Conservation (phyloP, 2,797 vertebrate species). For the Philypnodon macrostomus region DNA sequence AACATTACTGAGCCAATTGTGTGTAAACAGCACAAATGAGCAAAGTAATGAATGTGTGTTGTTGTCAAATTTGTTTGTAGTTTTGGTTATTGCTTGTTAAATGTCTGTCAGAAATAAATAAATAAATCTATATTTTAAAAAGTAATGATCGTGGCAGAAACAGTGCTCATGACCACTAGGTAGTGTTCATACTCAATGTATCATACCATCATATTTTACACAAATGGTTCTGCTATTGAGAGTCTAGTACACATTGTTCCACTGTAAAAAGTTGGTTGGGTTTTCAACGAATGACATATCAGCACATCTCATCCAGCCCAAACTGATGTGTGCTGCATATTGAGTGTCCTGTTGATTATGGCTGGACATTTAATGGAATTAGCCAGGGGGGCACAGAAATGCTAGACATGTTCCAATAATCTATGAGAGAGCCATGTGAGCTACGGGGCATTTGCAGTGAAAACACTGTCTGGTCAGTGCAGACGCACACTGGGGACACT, state of each 20-base stretch:
- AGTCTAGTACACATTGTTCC: too few relatives aligned
- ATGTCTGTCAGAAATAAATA: too few relatives aligned
- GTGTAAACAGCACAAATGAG: too few relatives aligned
- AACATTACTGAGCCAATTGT: too few relatives aligned
- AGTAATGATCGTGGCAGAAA: background rate
- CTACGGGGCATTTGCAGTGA: constrained; percentile 65
- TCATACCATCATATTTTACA: background rate
- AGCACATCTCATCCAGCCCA: too few relatives aligned
- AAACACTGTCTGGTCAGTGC: constrained; percentile 71
- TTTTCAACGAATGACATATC: background rate
- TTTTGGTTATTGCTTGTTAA: too few relatives aligned
- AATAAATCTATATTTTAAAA: too few relatives aligned
- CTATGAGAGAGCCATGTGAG: constrained; percentile 60
- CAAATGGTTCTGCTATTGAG: background rate
- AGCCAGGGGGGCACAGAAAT: constrained; percentile 43
- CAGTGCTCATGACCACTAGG: background rate
- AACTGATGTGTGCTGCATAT: constrained; percentile 6
- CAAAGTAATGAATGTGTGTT: too few relatives aligned
- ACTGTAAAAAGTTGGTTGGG: background rate
- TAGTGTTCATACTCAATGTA: too few relatives aligned
- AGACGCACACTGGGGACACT: constrained; percentile 45
- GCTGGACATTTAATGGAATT: constrained; percentile 12
- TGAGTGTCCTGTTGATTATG: constrained; percentile 9
- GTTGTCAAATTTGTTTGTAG: too few relatives aligned
- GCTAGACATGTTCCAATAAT: constrained; percentile 60